Base-by-base conservation (phyloP, 2,797 vertebrate species). In the Tapirus indicus region DNA sequence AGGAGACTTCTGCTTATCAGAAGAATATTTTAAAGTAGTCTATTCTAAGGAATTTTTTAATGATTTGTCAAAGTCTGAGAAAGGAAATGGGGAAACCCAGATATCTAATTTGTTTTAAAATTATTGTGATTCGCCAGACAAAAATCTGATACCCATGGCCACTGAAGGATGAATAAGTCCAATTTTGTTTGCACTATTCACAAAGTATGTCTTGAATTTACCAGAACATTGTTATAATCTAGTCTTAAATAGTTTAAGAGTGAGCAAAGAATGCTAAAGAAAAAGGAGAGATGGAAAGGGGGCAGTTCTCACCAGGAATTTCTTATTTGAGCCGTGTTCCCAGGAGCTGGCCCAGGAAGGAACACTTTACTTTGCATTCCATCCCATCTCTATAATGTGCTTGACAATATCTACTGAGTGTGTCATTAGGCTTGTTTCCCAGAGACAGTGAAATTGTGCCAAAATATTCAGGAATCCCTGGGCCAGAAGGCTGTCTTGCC, bases 111-210 rank as follows among this genome's bases (percentile, higher is more conserved):
- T 47, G 3, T n/a, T 23, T 35, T 12, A 54, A 77, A 58, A 35
- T 12, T 8, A 32, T 32, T 6, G 21, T 18, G 52, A 56, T 69
- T 27, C 29, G 44, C 35, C 25, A 10, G 47, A 12, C 56, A 7
- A 29, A 49, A 71, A 16, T 1, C 0, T 3, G 35, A 49, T 2
- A 1, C 2, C 41, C 10, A 0, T 7, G 35, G 29, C 29, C 21
- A 0, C 6, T 3, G 6, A 2, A 41, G 29, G 35, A 5, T 0
- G 0, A 20, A 0, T 0, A 3, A 27, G 35, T 23, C 1, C 18
- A 16, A 2, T 1, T 25, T 23, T 2, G 5, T 9, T n/a, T 3
- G 8, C 16, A 38, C 29, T 20, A 1, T 11, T 14, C 14, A 14
- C 82, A 16, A 20, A 74, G 11, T 1, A 1, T 18, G 10, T 18